Conservation (phyloP, 1,140 invertebrate species). For the Eumaeus atala region DNA sequence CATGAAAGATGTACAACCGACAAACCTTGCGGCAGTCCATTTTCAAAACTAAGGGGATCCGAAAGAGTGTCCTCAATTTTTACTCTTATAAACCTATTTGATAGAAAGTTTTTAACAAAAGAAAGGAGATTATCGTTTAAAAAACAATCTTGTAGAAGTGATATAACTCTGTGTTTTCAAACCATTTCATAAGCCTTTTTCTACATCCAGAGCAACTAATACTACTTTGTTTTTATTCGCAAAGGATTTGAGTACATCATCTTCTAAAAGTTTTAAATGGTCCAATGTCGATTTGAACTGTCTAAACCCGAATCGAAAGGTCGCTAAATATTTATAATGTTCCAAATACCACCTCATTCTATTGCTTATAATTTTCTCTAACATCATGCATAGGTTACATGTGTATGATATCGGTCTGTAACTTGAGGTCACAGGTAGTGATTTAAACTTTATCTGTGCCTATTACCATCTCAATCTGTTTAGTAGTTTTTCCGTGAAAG, state of each 20-base stretch:
- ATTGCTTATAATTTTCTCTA: conserved; percentile 1
- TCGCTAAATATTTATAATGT: background rate
- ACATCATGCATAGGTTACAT: background rate
- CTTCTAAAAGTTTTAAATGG: conserved; percentile 24
- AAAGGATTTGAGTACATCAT: conserved; percentile 22
- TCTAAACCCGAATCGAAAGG: background rate
- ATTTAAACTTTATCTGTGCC: too few species aligned
- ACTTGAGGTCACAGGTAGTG: background rate
- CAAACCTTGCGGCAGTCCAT: conserved; percentile 26
- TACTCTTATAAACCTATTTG: conserved; percentile 19
- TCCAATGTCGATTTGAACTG: background rate
- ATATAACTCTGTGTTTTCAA: conserved; percentile 25
- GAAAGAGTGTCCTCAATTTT: conserved; percentile 23
- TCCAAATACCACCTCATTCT: background rate
- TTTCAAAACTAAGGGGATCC: conserved; percentile 16
- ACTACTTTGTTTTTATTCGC: conserved; percentile 22
- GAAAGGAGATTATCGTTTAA: conserved; percentile 25
- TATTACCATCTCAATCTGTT: too few species aligned
- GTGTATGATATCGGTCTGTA: conserved; percentile 1
- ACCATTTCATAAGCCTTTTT: conserved; percentile 32
- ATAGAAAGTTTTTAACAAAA: conserved; percentile 23
- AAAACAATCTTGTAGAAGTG: conserved; percentile 15
- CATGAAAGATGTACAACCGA: too few species aligned
- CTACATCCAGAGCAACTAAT: conserved; percentile 25
- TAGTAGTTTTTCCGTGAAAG: too few species aligned